Conservation (phyloP, 1,140 invertebrate species). For the Diorhabda carinulata region DNA sequence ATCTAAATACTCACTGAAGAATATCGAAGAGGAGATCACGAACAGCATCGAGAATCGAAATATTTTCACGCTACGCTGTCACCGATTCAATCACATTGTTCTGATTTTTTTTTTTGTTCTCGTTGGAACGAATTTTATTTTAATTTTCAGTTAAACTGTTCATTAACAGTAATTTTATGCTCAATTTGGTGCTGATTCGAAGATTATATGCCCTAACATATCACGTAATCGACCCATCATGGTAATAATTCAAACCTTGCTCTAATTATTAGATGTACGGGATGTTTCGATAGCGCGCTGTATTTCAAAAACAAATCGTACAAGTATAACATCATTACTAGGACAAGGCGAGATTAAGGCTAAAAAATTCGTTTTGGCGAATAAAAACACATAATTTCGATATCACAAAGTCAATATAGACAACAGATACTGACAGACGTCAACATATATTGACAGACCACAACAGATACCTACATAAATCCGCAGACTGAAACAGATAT, state of each 20-base stretch:
- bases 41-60: slow-evolving; percentile 12
- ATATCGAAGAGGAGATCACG: slow-evolving; percentile 3
- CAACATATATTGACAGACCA: neutral
- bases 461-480: neutral
- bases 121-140: neutral
- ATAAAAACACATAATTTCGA: too few relatives aligned
- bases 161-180: slow-evolving; percentile 10
- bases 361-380: too few relatives aligned
- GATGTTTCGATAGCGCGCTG: neutral
- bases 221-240: neutral
- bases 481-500: too few relatives aligned
- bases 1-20: slow-evolving; percentile 16
- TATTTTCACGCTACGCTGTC: slow-evolving; percentile 8
- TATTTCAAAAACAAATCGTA: neutral
- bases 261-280: too few relatives aligned
- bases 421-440: too few relatives aligned
- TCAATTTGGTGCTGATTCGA: neutral
- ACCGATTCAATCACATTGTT: slow-evolving; percentile 11
- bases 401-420: too few relatives aligned
- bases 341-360: too few relatives aligned
- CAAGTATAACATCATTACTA: too few relatives aligned
- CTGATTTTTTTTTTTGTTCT: neutral
- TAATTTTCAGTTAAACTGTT: slow-evolving; percentile 10
- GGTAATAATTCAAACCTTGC: too few relatives aligned
- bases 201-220: neutral